Evolutionary conservation across 2,113 vertebrate genomes (phyloP).

Genomic region (Silurus glanis): DNA sequence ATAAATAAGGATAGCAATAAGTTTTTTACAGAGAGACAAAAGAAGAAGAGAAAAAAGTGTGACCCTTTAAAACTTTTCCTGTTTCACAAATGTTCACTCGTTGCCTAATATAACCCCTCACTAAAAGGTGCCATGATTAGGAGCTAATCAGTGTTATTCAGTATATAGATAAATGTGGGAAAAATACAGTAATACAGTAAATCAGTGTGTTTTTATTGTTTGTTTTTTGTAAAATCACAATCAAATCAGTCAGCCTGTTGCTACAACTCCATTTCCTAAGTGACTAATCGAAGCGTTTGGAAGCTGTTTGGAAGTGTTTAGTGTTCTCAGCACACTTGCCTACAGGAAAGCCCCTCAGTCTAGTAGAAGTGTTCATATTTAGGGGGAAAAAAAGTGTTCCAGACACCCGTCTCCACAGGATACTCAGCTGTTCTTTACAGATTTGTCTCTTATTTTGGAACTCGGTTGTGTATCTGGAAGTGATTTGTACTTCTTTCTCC

Average conservation of each 20-base stretch:
- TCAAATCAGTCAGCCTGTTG: neutral
- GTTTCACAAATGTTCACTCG: too few species aligned
- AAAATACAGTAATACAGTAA: too few species aligned
- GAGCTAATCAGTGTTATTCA: too few species aligned
- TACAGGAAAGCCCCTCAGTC: neutral
- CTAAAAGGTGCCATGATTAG: too few species aligned
- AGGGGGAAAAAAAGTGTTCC: neutral
- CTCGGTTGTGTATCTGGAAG: constrained; percentile 20
- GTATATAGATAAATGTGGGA: too few species aligned
- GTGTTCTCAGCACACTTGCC: neutral
- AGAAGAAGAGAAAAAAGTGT: too few species aligned
- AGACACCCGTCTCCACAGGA: constrained; percentile 6
- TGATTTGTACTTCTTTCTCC: constrained; percentile 29
- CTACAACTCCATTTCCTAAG: neutral
- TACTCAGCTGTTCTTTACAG: constrained; percentile 16
- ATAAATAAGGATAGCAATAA: too few species aligned
- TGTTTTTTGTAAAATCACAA: neutral
- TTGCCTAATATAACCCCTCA: too few species aligned
- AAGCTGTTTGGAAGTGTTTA: neutral
- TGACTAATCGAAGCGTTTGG: neutral
- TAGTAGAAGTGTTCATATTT: neutral
- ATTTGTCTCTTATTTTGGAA: constrained; percentile 21
- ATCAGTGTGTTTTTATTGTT: neutral
- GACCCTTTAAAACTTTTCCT: too few species aligned
- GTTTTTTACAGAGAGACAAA: too few species aligned